Percentiles rank a stretch among this genome's conserved stretches.
These are phyloP conservation scores for Mimachlamys varia DNA, from an alignment of 2,888 invertebrate species.

Conservation along the genomic window DNA sequence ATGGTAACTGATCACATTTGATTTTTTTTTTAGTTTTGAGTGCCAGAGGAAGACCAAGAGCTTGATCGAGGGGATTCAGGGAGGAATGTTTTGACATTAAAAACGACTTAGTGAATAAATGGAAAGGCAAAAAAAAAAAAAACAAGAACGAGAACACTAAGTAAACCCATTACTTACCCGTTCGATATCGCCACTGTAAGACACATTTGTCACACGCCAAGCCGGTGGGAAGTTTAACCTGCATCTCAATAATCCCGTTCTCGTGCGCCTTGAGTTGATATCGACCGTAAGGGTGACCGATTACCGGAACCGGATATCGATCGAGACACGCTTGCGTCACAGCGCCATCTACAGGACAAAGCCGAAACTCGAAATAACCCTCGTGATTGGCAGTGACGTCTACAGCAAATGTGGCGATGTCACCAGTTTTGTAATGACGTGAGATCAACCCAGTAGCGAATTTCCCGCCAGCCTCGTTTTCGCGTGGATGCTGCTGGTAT, in stretches of 20 bases:
- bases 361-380: constrained; percentile 36
- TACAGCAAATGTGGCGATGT: constrained; percentile 1
- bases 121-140: too few relatives aligned
- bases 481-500: constrained; percentile 38
- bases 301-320: constrained; percentile 34
- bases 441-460: constrained; percentile 28
- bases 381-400: constrained; percentile 38
- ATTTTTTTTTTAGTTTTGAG: too few relatives aligned
- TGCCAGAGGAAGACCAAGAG: too few relatives aligned
- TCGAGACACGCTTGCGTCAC: constrained; percentile 57
- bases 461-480: constrained; percentile 41
- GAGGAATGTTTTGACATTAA: too few relatives aligned
- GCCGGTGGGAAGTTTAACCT: constrained; percentile 42
- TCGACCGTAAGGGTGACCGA: constrained; percentile 40
- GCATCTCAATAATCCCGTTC: constrained; percentile 38
- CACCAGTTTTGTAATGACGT: constrained; percentile 23
- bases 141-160: too few relatives aligned
- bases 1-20: too few relatives aligned
- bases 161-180: constrained; percentile 28
- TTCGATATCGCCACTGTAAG: constrained; percentile 44
- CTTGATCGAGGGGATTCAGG: too few relatives aligned
- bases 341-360: constrained; percentile 12
- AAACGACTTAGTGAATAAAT: too few relatives aligned
- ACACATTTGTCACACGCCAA: constrained; percentile 39
- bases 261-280: constrained; percentile 42